Evolutionary conservation across 1,140 invertebrate species (phyloP), one percentile per base, ranked within the genome.

Genomic region (Leptonema lineaticorne): DNA sequence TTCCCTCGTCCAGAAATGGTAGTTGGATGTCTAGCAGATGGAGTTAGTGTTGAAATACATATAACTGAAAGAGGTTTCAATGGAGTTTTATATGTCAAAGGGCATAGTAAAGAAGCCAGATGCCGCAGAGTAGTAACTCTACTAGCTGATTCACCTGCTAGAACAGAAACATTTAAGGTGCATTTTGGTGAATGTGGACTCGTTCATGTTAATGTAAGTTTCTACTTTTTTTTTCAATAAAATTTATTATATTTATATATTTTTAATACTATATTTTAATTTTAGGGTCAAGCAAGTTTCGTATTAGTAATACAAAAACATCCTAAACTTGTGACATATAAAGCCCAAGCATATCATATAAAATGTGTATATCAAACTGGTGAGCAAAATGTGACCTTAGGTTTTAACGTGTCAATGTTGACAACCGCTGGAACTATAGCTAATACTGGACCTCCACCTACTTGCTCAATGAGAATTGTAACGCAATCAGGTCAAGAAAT

Each of bases 401-500:
- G 94, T 6, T 96, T 97, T 77, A 96, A 96, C 75, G 94, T 97
- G 0, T 95, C 93, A 0, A 96, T 96, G 94, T 80, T 96, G 58
- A 97, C 94, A 0, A 96, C 94, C 2, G 93, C 94, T 1, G 94
- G 94, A 26, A 97, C 95, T 0, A 96, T 97, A 74, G 94, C 94
- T 7, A 97, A 97, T 74, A 96, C 94, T 3, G 94, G 94, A 28
- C 94, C 94, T 46, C 94, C 95, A 57, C 95, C 95, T 1, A 93
- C 91, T 4, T 97, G 95, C 78, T 84, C 91, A 46, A 96, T 97
- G 94, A 89, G 89, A 73, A 97, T 97, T 64, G 92, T 94, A 3
- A 92, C 93, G 11, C 87, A 90, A 29, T 90, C 89, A 58, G 95
- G 94, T 9, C 88, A 91, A 75, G 92, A 95, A 79, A 94, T 96